Evolutionary conservation across 2,888 invertebrate genomes (phyloP).

Genomic region (Drosophila yooni): DNA sequence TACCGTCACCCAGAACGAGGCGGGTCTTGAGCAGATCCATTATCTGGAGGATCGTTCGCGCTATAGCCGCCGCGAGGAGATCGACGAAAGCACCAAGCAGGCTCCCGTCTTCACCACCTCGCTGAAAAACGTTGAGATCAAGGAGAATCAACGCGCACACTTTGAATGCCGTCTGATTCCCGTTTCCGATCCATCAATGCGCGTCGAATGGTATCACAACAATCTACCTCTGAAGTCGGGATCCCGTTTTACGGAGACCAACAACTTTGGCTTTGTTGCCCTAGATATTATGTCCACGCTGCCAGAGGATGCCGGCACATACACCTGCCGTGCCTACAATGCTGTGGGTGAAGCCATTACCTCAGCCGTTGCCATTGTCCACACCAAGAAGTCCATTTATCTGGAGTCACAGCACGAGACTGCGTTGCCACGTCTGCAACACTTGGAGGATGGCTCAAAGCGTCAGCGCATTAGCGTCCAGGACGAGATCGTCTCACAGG

Average conservation of each 20-base stretch:
- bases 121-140: conserved; percentile 95
- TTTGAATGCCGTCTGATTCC: conserved; percentile 97
- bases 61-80: conserved; percentile 90
- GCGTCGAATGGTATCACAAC: conserved; percentile 98
- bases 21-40: conserved; percentile 95
- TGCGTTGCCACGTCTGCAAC: conserved; percentile 91
- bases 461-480: conserved; percentile 90
- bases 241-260: conserved; percentile 97
- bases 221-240: conserved; percentile 95
- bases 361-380: conserved; percentile 93
- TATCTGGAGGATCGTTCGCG: conserved; percentile 93
- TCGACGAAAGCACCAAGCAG: conserved; percentile 94
- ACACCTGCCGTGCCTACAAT: conserved; percentile 97
- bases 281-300: conserved; percentile 97
- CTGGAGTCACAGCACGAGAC: conserved; percentile 95
- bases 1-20: conserved; percentile 94
- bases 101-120: conserved; percentile 97
- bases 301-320: conserved; percentile 98
- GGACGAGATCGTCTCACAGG: conserved; percentile 93
- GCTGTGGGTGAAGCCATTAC: conserved; percentile 96
- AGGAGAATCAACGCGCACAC: conserved; percentile 97
- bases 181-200: conserved; percentile 96
- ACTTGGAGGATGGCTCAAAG: conserved; percentile 92
- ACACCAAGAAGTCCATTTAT: conserved; percentile 94
- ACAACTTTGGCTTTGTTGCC: conserved; percentile 98